Conservation (phyloP, 2,888 invertebrate genomes). For the Drosophila quasianomalipes region DNA sequence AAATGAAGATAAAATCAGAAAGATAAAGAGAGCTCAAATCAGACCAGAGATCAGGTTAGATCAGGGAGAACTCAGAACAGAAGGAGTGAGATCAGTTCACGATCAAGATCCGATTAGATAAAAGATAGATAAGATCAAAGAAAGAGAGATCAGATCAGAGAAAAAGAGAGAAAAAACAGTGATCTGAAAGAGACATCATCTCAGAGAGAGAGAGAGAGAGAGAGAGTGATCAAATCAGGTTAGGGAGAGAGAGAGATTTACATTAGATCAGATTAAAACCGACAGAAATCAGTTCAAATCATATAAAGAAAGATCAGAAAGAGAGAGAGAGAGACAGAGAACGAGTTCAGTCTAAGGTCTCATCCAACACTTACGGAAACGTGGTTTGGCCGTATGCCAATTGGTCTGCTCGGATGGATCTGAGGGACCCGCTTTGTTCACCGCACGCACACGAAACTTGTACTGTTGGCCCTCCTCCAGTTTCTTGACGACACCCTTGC, state of each 20-base stretch:
- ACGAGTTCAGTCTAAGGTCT: neutral
- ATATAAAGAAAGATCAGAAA: neutral
- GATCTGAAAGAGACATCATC: neutral
- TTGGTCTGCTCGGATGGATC: conserved; percentile 96
- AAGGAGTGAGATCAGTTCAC: too few relatives aligned
- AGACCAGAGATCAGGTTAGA: neutral
- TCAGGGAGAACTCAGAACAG: too few relatives aligned
- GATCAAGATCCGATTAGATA: too few relatives aligned
- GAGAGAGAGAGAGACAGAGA: neutral
- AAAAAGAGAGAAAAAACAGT: neutral
- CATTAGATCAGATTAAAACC: neutral
- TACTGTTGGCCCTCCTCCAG: conserved; percentile 98
- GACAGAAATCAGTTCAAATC: neutral
- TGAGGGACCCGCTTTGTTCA: conserved; percentile 97
- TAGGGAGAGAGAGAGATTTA: neutral
- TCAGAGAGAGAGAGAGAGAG: neutral
- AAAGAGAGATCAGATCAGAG: neutral
- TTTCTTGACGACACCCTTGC: conserved; percentile 94
- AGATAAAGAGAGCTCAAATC: neutral
- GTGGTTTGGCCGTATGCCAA: conserved; percentile 95
- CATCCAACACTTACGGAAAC: conserved; percentile 90
- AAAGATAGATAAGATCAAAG: neutral
- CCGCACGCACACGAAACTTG: conserved; percentile 96
- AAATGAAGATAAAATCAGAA: neutral
- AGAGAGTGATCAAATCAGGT: neutral